Percentiles rank a stretch among this genome's conserved stretches.
Evolutionary conservation across 2,113 vertebrate species (phyloP).

Genomic region (Mormyrus lacerda): DNA sequence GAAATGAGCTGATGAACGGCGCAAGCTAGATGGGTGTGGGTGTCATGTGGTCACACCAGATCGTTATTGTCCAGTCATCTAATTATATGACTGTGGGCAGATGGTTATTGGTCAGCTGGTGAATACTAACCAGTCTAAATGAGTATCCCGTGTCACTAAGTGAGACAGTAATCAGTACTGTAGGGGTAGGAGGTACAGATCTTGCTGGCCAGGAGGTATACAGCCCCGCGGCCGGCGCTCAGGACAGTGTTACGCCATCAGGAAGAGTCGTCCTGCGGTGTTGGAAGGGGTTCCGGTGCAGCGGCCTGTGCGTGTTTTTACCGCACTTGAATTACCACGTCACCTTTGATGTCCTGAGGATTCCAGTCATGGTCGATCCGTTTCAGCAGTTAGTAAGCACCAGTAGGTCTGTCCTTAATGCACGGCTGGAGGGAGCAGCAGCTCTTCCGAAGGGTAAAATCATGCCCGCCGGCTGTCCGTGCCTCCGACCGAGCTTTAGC

Average conservation of each 20-base stretch:
- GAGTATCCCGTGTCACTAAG: background rate
- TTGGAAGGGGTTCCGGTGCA: background rate
- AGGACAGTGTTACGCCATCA: background rate
- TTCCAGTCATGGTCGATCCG: background rate
- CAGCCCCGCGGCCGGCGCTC: background rate
- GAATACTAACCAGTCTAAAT: background rate
- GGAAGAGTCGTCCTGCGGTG: background rate
- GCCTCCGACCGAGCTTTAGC: background rate
- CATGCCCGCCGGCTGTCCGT: background rate
- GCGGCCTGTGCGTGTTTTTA: background rate
- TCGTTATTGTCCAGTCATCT: background rate
- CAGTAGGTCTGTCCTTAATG: background rate
- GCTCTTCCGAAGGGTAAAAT: background rate
- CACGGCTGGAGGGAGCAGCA: background rate
- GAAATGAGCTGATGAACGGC: background rate
- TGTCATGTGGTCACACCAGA: background rate
- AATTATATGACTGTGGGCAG: background rate
- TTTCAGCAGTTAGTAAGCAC: background rate
- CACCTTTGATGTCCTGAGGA: conserved; percentile 16
- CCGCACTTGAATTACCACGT: background rate
- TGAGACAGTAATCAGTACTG: background rate
- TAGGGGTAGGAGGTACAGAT: background rate
- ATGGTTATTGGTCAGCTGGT: background rate
- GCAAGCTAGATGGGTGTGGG: background rate
- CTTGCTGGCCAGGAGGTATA: background rate